Evolutionary conservation across 2,888 invertebrate genomes (phyloP).

Genomic region (Drosophila anceps): DNA sequence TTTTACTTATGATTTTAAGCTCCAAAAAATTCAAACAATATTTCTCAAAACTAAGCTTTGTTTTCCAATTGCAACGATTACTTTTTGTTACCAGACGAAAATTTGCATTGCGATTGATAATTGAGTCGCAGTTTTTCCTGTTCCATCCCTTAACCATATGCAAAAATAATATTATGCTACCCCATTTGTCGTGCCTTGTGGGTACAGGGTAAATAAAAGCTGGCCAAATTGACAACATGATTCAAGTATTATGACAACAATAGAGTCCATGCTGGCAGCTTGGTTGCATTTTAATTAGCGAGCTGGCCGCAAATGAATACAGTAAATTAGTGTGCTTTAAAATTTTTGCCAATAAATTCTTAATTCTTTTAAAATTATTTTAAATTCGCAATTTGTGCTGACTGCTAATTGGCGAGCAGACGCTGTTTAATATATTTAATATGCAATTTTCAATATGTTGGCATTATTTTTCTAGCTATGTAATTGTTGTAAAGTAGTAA

Average conservation of each 20-base stretch:
- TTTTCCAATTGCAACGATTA: too few species aligned
- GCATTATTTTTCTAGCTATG: conserved; percentile 56
- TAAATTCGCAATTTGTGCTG: conserved; percentile 30
- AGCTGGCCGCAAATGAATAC: conserved; percentile 35
- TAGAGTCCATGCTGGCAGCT: conserved; percentile 47
- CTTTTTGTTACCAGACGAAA: too few species aligned
- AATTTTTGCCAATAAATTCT: conserved; percentile 42
- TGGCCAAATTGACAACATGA: conserved; percentile 58
- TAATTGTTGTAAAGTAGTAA: conserved; percentile 66
- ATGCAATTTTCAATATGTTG: conserved; percentile 50
- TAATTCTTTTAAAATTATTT: conserved; percentile 45
- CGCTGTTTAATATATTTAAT: conserved; percentile 33
- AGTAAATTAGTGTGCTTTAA: conserved; percentile 54
- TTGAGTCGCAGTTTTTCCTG: not conserved
- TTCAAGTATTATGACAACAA: conserved; percentile 74
- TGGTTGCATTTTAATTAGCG: conserved; percentile 65
- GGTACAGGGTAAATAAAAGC: conserved; percentile 24
- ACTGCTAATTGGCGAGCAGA: conserved; percentile 36
- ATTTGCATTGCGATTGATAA: not conserved
- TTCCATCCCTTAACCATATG: too few species aligned
- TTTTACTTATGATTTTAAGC: too few species aligned
- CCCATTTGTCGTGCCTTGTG: not conserved
- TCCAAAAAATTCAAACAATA: too few species aligned
- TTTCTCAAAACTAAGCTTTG: too few species aligned
- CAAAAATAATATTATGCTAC: not conserved